These are phyloP conservation scores for Phaenicophaeus curvirostris DNA, from an alignment of 2,797 vertebrate genomes.

Conservation along the genomic window DNA sequence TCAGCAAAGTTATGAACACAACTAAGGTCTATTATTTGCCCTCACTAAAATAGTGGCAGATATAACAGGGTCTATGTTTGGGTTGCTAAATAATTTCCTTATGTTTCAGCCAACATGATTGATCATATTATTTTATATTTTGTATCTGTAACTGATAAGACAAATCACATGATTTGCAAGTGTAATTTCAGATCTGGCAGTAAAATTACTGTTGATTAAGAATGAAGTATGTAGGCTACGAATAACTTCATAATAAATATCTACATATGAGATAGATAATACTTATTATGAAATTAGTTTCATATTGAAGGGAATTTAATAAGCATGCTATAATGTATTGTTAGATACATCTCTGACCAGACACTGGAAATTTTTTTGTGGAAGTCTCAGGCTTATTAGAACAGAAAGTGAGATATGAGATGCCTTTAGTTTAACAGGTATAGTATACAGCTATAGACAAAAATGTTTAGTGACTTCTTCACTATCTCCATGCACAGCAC, in stretches of 20 bases:
- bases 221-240: not conserved
- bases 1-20: not conserved
- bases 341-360: not conserved
- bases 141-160: not conserved
- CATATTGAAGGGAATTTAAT: not conserved
- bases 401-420: not conserved
- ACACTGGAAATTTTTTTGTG: not conserved
- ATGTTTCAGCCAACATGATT: not conserved
- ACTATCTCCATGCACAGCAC: too few relatives aligned
- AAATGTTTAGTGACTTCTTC: not conserved
- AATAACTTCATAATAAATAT: not conserved
- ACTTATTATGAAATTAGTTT: not conserved
- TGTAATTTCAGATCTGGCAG: not conserved
- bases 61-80: not conserved
- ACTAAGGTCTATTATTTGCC: not conserved
- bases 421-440: not conserved
- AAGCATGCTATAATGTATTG: not conserved
- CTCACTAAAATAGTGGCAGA: not conserved
- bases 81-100: not conserved
- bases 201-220: not conserved
- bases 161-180: not conserved
- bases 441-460: not conserved
- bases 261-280: too few relatives aligned
- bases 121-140: not conserved
- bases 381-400: not conserved